These are phyloP conservation scores for Dyspetes luteomarginatus DNA, from an alignment of 2,888 invertebrate species.

Conservation along the genomic window DNA sequence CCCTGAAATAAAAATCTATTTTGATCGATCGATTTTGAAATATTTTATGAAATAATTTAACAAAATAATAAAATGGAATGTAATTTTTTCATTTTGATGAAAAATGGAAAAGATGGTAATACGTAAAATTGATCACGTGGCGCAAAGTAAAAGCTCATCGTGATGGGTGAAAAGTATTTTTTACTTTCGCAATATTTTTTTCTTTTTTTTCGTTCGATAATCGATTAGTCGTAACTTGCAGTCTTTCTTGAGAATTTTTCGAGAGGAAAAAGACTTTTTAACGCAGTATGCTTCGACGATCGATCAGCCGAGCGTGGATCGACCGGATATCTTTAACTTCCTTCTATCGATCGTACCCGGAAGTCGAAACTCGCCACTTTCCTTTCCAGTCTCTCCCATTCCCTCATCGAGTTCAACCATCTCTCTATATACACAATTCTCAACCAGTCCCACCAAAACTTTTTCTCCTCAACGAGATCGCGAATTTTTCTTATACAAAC, in stretches of 20 bases:
- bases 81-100: too few relatives aligned
- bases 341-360: constrained; percentile 45
- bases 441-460: background rate
- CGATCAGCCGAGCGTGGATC: constrained; percentile 39
- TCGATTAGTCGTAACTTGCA: constrained; percentile 14
- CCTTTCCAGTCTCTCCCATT: constrained; percentile 6
- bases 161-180: background rate
- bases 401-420: background rate
- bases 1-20: background rate
- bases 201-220: constrained; percentile 15
- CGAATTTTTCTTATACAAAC: constrained; percentile 35
- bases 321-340: constrained; percentile 57
- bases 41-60: too few relatives aligned
- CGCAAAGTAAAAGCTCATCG: too few relatives aligned
- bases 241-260: background rate
- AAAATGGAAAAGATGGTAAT: too few relatives aligned
- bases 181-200: background rate
- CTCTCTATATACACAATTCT: background rate
- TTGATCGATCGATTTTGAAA: background rate
- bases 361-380: constrained; percentile 46
- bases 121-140: background rate
- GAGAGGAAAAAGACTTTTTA: background rate
- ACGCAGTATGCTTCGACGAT: constrained; percentile 2
- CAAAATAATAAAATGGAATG: too few relatives aligned
- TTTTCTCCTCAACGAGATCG: background rate